phyloP scores from a whole-genome alignment of 2,888 invertebrate species.

The Volucella inflata region DNA sequence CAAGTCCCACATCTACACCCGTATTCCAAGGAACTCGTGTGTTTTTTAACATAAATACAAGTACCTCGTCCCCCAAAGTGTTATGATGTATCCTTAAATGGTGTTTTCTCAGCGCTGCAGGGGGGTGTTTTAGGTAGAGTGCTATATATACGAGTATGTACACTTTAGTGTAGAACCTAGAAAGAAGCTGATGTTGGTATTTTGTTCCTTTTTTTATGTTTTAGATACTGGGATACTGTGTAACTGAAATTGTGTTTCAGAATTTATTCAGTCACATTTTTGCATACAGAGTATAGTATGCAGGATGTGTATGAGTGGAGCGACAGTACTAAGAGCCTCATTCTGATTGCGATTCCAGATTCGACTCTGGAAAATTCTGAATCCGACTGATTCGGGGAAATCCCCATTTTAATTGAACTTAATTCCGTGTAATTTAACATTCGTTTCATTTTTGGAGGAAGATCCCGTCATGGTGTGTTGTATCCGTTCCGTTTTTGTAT shows the following conservation, averaged over 20 bases:
- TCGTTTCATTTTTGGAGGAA: conserved; percentile 49
- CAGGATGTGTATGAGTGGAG: not conserved
- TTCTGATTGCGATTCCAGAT: conserved; percentile 3
- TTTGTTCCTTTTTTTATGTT: conserved; percentile 16
- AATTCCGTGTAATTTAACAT: conserved; percentile 73
- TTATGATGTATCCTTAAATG: conserved; percentile 72
- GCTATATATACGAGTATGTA: conserved; percentile 9
- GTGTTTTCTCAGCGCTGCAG: conserved; percentile 49
- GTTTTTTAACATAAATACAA: conserved; percentile 45
- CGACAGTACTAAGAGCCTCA: not conserved
- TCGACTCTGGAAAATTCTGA: conserved; percentile 32
- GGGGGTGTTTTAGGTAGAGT: not conserved
- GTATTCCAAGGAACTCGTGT: conserved; percentile 4
- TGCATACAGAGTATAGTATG: conserved; percentile 11
- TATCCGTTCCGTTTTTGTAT: conserved; percentile 26
- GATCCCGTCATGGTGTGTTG: not conserved
- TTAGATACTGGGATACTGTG: conserved; percentile 54
- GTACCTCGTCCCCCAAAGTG: conserved; percentile 50
- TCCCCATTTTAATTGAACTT: conserved; percentile 73
- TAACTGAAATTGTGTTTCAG: conserved; percentile 65
- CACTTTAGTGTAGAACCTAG: not conserved
- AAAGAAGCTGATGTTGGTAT: conserved; percentile 2
- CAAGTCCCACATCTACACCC: too few species aligned
- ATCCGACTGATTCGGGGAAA: conserved; percentile 58
- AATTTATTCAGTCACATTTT: conserved; percentile 63